These are phyloP conservation scores for Ridgeia piscesae DNA, from an alignment of 1,140 invertebrate genomes.

Conservation along the genomic window DNA sequence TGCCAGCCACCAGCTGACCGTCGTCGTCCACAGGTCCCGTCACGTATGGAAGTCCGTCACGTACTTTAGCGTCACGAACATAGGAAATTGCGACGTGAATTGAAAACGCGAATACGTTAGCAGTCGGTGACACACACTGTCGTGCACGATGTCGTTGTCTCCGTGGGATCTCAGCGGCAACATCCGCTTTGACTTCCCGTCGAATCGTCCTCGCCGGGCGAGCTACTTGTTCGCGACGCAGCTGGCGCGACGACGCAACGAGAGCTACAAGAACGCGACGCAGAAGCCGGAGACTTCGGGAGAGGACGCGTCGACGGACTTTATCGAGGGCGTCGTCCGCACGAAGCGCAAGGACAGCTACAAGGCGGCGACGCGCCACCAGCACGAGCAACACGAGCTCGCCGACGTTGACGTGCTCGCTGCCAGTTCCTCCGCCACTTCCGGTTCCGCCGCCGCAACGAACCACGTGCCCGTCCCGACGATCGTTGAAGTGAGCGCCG, in stretches of 20 bases:
- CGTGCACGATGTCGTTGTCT: slow-evolving; percentile 37
- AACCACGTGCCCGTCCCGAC: slow-evolving; percentile 9
- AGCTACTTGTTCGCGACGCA: slow-evolving; percentile 55
- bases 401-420: slow-evolving; percentile 28
- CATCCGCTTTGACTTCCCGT: slow-evolving; percentile 50
- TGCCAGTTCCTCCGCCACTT: slow-evolving; percentile 2
- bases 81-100: neutral
- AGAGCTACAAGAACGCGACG: slow-evolving; percentile 52
- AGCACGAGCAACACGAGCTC: neutral
- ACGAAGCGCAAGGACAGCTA: slow-evolving; percentile 50
- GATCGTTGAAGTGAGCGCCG: slow-evolving; percentile 1
- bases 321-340: slow-evolving; percentile 43
- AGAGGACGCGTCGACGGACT: slow-evolving; percentile 37
- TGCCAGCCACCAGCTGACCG: neutral
- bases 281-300: slow-evolving; percentile 37
- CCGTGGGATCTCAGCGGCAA: slow-evolving; percentile 47
- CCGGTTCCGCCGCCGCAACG: slow-evolving; percentile 6
- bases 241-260: slow-evolving; percentile 44
- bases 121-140: neutral
- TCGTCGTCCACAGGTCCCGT: neutral
- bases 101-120: neutral
- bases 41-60: neutral
- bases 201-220: slow-evolving; percentile 50
- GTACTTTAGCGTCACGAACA: neutral
- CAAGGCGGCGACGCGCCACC: slow-evolving; percentile 39